Conservation (phyloP, 2,888 invertebrate genomes). For the Torymus auratus region DNA sequence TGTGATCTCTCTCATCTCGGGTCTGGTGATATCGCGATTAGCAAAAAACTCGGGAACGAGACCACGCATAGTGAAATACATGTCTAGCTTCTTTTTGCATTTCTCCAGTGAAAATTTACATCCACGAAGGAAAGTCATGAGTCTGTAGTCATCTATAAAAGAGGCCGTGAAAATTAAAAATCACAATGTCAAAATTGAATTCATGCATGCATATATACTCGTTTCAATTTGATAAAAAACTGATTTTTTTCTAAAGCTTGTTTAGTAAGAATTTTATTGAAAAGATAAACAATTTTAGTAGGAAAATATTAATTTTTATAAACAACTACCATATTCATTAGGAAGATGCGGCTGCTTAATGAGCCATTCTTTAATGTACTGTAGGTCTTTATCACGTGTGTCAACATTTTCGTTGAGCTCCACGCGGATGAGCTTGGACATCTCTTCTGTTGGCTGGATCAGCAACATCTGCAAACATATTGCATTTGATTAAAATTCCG, state of each 20-base stretch:
- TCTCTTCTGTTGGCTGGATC: conserved; percentile 83
- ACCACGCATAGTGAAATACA: conserved; percentile 91
- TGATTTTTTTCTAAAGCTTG: too few relatives aligned
- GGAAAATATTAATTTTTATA: neutral
- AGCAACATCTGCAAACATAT: conserved; percentile 78
- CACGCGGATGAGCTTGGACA: conserved; percentile 82
- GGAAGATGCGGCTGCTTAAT: conserved; percentile 83
- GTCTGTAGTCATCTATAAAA: conserved; percentile 84
- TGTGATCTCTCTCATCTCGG: conserved; percentile 84
- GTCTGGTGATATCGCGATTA: conserved; percentile 85
- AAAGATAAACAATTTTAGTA: neutral
- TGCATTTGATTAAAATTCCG: too few relatives aligned
- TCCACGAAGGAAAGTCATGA: conserved; percentile 89
- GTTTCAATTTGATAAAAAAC: too few relatives aligned
- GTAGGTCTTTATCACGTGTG: conserved; percentile 80
- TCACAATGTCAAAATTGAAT: too few relatives aligned
- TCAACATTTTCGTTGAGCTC: conserved; percentile 83
- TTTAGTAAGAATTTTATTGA: too few relatives aligned
- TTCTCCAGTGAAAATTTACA: conserved; percentile 92
- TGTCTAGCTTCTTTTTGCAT: conserved; percentile 90
- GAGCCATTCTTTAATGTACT: conserved; percentile 82
- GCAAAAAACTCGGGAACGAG: conserved; percentile 90
- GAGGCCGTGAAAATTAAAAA: neutral
- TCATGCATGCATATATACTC: too few relatives aligned
- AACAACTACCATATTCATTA: conserved; percentile 67